A percentile compares a stretch with the other conserved stretches of the same genome.
These are phyloP conservation scores for Platycheirus albimanus DNA, from an alignment of 2,888 invertebrate genomes.

Conservation along the genomic window DNA sequence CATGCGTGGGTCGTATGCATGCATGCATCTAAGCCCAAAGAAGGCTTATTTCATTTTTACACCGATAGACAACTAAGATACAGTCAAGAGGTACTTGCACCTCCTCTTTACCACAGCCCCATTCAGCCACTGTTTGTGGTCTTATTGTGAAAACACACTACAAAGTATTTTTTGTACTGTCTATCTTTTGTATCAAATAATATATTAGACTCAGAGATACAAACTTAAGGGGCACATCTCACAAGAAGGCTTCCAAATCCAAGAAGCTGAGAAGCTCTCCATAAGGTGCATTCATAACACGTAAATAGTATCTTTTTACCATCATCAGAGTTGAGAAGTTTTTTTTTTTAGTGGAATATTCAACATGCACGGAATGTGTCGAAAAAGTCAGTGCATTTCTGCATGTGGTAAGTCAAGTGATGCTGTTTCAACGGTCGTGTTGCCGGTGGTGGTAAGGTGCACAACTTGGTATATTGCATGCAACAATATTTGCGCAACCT, in stretches of 20 bases:
- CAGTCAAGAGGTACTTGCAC: conserved; percentile 56
- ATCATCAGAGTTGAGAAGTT: conserved; percentile 29
- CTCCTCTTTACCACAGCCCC: conserved; percentile 17
- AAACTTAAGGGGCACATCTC: conserved; percentile 26
- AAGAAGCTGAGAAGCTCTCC: conserved; percentile 52
- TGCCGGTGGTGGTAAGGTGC: conserved; percentile 33
- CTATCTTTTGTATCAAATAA: conserved; percentile 17
- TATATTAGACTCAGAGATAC: conserved; percentile 26
- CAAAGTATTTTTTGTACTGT: conserved; percentile 22
- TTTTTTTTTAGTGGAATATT: conserved; percentile 3
- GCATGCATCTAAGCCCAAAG: conserved; percentile 2
- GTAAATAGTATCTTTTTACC: conserved; percentile 64
- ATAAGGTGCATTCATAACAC: conserved; percentile 67
- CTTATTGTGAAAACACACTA: conserved; percentile 48
- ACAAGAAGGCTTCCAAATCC: conserved; percentile 37
- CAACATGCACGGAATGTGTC: conserved; percentile 39
- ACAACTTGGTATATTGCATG: background rate
- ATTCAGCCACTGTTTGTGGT: conserved; percentile 35
- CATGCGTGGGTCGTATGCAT: conserved; percentile 57
- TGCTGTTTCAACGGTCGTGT: background rate
- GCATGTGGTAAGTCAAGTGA: conserved; percentile 38
- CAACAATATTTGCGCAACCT: conserved; percentile 58
- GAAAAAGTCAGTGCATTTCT: conserved; percentile 45
- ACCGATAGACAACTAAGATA: conserved; percentile 46
- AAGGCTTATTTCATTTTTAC: conserved; percentile 55